Evolutionary conservation across 2,113 vertebrate genomes (phyloP), one percentile per base, ranked within the genome.

Genomic region (Phalacrocorax carbo): DNA sequence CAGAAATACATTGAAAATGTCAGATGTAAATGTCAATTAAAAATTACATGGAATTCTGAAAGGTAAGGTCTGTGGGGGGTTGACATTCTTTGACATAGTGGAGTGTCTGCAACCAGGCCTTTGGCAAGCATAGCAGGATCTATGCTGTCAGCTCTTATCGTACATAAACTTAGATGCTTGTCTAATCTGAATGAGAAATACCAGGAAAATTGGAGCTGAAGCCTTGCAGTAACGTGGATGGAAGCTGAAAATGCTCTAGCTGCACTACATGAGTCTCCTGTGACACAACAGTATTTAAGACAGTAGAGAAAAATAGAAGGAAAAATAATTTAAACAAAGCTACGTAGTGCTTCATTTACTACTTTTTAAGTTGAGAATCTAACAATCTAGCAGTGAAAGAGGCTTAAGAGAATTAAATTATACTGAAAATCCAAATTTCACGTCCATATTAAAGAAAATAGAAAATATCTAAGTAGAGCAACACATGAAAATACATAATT

Each of bases 11-110:
- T 97, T 98, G 97, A 96, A 98, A 99, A 98, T 98, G 98, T 98
- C 98, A 98, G 98, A 98, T 98, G 98, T 97, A 99, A 98, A 99
- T 98, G 98, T 98, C 99, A 99, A 98, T 98, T 99, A 98, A 99
- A 99, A 98, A 98, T 98, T 98, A 98, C 98, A 98, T 96, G 97
- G 95, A 97, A 97, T 98, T 97, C 96, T 98, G 97, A 98, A 98
- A 98, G 98, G 98, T 97, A 98, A 96, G 95, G 96, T 98, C 97
- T 98, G 97, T 97, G 96, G 97, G 94, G 97, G 97, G 97, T 94
- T 98, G 98, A 98, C 93, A 97, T 95, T 97, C 97, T 98, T 97
- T 98, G 98, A 98, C 98, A 98, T 93, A 97, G 94, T 90, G 95
- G 94, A 98, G 97, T 98, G 98, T 98, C 97, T 98, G 98, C 97